phyloP scores from a whole-genome alignment of 2,888 invertebrate genomes.

The Platycnemis pennipes region DNA sequence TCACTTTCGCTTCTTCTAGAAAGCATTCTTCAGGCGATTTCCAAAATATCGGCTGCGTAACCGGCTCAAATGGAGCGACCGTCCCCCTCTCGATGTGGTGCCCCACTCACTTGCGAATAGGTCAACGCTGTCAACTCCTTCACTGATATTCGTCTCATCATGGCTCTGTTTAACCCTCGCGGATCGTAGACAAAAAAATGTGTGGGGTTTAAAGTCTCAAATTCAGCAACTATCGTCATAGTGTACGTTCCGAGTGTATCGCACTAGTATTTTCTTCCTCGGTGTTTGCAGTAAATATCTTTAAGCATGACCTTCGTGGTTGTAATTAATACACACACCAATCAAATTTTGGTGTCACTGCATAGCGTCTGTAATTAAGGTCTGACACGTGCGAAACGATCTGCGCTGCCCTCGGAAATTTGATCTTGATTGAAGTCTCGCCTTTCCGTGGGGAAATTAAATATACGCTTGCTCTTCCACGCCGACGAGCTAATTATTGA shows the following conservation, averaged over 20 bases:
- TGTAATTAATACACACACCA: too few species aligned
- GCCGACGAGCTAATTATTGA: background rate
- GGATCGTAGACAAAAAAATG: too few species aligned
- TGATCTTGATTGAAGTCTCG: background rate
- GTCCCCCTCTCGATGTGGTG: background rate
- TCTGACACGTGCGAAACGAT: background rate
- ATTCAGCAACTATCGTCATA: too few species aligned
- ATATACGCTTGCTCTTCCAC: background rate
- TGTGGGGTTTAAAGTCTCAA: too few species aligned
- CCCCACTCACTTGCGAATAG: background rate
- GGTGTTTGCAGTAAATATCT: too few species aligned
- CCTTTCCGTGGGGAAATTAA: background rate
- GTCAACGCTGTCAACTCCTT: background rate
- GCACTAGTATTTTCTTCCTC: too few species aligned
- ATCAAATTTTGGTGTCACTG: background rate
- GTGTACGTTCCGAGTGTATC: too few species aligned
- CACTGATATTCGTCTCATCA: too few species aligned
- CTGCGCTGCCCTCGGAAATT: background rate
- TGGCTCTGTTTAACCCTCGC: too few species aligned
- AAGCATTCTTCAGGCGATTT: background rate
- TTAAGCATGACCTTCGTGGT: too few species aligned
- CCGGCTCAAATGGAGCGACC: background rate
- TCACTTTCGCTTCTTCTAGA: background rate
- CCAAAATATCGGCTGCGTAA: background rate
- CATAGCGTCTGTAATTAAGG: rapidly evolving